A percentile compares a stretch with the other conserved stretches of the same genome.
phyloP scores from a whole-genome alignment of 2,113 vertebrate species.

The Stigmatopora nigra region DNA sequence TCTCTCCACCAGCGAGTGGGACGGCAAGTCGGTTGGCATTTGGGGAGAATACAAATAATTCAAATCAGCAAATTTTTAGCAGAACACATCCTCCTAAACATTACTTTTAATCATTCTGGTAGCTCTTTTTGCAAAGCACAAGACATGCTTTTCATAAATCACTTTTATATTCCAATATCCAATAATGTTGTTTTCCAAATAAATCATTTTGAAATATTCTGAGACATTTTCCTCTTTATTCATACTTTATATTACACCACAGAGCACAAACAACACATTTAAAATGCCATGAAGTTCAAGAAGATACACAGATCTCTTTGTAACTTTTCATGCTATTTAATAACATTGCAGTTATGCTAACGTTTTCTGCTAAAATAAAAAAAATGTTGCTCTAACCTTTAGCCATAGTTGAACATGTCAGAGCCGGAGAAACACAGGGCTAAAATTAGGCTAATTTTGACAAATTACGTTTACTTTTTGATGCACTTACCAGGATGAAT shows the following conservation, averaged over 20 bases:
- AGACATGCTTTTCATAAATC: neutral
- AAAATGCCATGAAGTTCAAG: neutral
- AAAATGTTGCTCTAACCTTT: too few relatives aligned
- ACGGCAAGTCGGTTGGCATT: slow-evolving; percentile 74
- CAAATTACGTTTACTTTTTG: too few relatives aligned
- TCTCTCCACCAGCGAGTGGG: slow-evolving; percentile 74
- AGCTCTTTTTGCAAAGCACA: neutral
- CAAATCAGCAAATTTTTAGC: neutral
- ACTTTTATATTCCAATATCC: neutral
- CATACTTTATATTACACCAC: neutral
- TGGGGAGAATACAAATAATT: slow-evolving; percentile 71
- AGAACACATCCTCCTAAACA: neutral
- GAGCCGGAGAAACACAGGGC: too few relatives aligned
- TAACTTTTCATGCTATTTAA: too few relatives aligned
- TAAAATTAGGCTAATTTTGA: too few relatives aligned
- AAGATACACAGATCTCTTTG: too few relatives aligned
- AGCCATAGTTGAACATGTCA: too few relatives aligned
- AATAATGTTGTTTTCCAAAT: neutral
- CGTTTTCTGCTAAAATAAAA: too few relatives aligned
- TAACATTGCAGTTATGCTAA: too few relatives aligned
- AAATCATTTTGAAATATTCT: neutral
- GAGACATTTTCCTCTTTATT: neutral
- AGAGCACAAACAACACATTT: neutral
- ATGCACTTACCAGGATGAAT: too few relatives aligned
- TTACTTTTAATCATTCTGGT: neutral